Conservation (phyloP, 2,113 vertebrate species). For the Trematomus loennbergii region DNA sequence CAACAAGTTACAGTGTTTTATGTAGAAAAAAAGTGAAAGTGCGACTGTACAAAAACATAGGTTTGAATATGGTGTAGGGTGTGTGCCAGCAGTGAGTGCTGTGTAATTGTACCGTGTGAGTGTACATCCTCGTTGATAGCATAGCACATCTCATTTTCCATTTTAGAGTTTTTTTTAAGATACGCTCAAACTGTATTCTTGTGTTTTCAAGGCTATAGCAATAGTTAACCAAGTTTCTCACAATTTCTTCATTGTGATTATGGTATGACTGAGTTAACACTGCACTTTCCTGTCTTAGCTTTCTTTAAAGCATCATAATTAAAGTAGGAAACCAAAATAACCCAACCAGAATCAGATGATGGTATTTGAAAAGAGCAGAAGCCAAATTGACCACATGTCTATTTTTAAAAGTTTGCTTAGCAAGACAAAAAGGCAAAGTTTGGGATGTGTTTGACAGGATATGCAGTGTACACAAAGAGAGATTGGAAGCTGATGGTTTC, state of each 20-base stretch:
- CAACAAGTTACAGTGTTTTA: constrained; percentile 21
- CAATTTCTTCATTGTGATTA: not conserved
- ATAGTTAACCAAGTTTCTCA: constrained; percentile 10
- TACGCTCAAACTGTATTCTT: not conserved
- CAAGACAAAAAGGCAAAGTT: constrained; percentile 30
- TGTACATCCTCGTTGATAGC: constrained; percentile 34
- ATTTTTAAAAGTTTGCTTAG: constrained; percentile 46
- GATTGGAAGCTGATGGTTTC: not conserved
- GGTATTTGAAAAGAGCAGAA: constrained; percentile 49
- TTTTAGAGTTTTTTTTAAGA: constrained; percentile 17
- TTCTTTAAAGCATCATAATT: constrained; percentile 34
- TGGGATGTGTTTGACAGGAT: not conserved
- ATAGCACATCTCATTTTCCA: constrained; percentile 35
- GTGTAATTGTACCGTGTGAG: constrained; percentile 50
- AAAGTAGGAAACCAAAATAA: constrained; percentile 55
- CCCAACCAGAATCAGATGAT: constrained; percentile 54
- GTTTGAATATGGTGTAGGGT: constrained; percentile 34
- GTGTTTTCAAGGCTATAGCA: not conserved
- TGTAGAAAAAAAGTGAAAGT: constrained; percentile 26
- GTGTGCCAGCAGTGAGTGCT: constrained; percentile 34
- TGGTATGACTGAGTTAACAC: constrained; percentile 12
- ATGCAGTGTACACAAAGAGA: not conserved
- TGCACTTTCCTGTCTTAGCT: not conserved
- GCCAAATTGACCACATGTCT: constrained; percentile 46
- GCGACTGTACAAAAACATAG: constrained; percentile 31